Evolutionary conservation across 2,888 invertebrate species (phyloP), one percentile per base, ranked within the genome.

Genomic region (Oscheius onirici): DNA sequence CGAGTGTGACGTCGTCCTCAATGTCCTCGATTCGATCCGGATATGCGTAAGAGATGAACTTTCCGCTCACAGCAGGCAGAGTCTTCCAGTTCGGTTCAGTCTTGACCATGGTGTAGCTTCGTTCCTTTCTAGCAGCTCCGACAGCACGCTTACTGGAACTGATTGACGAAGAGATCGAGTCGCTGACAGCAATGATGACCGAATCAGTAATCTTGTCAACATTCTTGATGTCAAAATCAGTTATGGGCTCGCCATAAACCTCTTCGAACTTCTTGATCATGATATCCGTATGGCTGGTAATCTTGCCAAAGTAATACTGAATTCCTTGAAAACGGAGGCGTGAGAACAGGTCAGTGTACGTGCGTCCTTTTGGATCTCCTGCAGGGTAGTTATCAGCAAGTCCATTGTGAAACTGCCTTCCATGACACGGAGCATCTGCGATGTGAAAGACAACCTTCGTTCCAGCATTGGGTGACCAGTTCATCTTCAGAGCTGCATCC

Each of bases 241-340:
- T 40, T 1, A 75, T 71, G 0, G 52, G 22, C 46, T 75, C 71
- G 44, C 71, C 74, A 34, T 67, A 73, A 43, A 17, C 71, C 5
- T 28, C 57, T 1, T 41, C 26, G 46, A 74, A 74, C 20, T 65
- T 61, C 34, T 55, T 10, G 26, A 74, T 43, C 74, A 74, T 74
- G 13, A 55, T 28, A 13, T 74, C 61, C 11, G 74, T 74, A 15
- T 34, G n/a, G 2, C 22, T 2, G 1, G 26, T 67, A 17, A 74
- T 67, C 43, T 71, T 74, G 6, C 74, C 74, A 61, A 74, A 74
- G 22, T 67, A 24, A 49, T 74, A 74, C 63, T 68, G 68, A n/a
- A 74, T 71, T 5, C 44, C 58, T n/a, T 46, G 46, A 22, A 1
- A 13, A 5, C 51, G 28, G 3, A 60, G 11, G n/a, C n/a, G 49